These are phyloP conservation scores for Escarpia spicata DNA, from an alignment of 2,888 invertebrate genomes.

Conservation along the genomic window DNA sequence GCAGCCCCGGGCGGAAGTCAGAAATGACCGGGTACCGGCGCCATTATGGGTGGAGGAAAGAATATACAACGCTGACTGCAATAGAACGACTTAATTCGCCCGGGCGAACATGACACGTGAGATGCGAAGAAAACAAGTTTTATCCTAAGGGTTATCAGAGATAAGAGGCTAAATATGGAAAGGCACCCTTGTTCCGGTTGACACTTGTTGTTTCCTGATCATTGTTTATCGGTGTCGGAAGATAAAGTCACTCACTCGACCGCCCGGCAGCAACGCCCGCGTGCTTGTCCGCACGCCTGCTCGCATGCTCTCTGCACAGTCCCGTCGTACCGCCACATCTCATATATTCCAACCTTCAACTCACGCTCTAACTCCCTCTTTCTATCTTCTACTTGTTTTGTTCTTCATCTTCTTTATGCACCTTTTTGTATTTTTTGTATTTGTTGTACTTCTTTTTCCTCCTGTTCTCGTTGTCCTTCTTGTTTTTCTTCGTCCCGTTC, in stretches of 20 bases:
- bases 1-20: background rate
- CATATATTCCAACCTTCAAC: background rate
- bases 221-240: constrained; percentile 1
- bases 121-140: constrained; percentile 10
- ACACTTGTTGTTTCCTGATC: background rate
- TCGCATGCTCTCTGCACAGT: background rate
- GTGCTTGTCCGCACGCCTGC: background rate
- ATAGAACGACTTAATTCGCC: background rate
- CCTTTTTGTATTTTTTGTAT: too few species aligned
- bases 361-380: background rate
- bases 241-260: background rate
- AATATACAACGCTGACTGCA: background rate
- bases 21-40: background rate
- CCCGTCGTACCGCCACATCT: background rate
- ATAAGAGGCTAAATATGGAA: constrained; percentile 6
- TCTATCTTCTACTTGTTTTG: too few species aligned
- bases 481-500: too few species aligned
- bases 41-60: background rate
- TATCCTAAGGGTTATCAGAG: background rate
- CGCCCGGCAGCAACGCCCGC: background rate
- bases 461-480: too few species aligned
- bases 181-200: background rate
- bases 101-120: background rate
- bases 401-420: too few species aligned
- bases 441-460: too few species aligned